Conservation (phyloP, 2,888 invertebrate genomes). For the Desoria tigrina region DNA sequence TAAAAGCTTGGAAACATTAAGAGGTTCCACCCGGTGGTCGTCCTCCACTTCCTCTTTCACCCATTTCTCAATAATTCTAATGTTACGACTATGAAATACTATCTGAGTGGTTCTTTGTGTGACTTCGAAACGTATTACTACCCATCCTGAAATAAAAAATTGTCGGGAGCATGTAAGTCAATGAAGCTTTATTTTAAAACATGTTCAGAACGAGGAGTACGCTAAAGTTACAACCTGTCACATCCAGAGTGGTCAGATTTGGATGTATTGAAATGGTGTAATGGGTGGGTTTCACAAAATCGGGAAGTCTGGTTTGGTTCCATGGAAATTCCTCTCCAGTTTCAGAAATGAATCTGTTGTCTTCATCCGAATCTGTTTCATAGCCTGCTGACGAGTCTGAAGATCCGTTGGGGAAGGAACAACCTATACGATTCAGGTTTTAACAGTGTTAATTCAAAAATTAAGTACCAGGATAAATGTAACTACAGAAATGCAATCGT, state of each 20-base stretch:
- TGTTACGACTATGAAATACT: slow-evolving; percentile 80
- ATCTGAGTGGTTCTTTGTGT: slow-evolving; percentile 79
- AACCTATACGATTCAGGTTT: slow-evolving; percentile 34
- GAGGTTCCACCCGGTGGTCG: slow-evolving; percentile 57
- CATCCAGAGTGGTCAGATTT: slow-evolving; percentile 83
- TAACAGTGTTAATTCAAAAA: neutral
- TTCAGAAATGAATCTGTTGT: slow-evolving; percentile 65
- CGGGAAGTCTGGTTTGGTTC: slow-evolving; percentile 75
- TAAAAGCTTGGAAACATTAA: slow-evolving; percentile 68
- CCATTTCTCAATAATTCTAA: slow-evolving; percentile 80
- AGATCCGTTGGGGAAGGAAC: slow-evolving; percentile 45
- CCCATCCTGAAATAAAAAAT: slow-evolving; percentile 67
- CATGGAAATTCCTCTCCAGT: slow-evolving; percentile 76
- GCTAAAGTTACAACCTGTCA: slow-evolving; percentile 69
- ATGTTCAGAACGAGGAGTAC: neutral
- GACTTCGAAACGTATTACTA: slow-evolving; percentile 80
- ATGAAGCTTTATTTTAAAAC: neutral
- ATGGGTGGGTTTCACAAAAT: slow-evolving; percentile 74
- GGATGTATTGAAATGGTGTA: slow-evolving; percentile 91
- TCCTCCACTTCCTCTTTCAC: slow-evolving; percentile 68
- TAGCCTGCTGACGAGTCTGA: slow-evolving; percentile 30
- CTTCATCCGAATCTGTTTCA: slow-evolving; percentile 41
- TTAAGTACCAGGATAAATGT: too few species aligned
- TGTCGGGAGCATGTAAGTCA: neutral
- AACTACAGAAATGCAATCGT: too few species aligned